Evolutionary conservation across 2,888 invertebrate species (phyloP), one percentile per base, ranked within the genome.

Genomic region (Smittia sp.): DNA sequence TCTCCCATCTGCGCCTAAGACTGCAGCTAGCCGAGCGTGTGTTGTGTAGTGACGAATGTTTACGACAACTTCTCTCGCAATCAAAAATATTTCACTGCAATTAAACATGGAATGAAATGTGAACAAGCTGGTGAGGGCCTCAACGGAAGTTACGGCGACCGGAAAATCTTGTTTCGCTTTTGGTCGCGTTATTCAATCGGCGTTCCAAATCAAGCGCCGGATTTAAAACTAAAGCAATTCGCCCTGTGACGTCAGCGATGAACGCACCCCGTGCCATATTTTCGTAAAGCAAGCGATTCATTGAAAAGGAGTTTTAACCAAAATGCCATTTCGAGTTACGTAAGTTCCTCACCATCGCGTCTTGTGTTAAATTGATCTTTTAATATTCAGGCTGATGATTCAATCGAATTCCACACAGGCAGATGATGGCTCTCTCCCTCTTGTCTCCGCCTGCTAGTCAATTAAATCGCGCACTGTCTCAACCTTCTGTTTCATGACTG

Each of bases 291-390:
- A 27, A 7, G 22, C 25, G 63, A 63, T 24, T 20, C n/a, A 18
- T 27, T 27, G 15, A 18, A 58, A 63, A 27, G 13, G 13, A 25
- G 13, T 27, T 46, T 52, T 52, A 52, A 69, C 68, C 20, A 41
- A 72, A 72, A 72, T 72, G 72, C 72, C 72, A 72, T 62, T 72
- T 72, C 58, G 27, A 1, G 27, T 72, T 72, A 62, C 62, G 54
- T 72, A 72, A 72, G 3, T 24, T 38, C 72, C 18, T 62, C 72
- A 52, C 15, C 68, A 25, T 62, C 38, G 62, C 72, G 24, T 22
- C 24, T 38, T 70, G 68, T 69, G 24, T 69, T 66, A 54, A 39
- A 72, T 62, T 66, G 20, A 39, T 39, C 15, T 39, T 66, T 39
- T 38, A 39, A 52, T 41, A 27, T 25, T 54, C 52, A 69, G 20